Conservation (phyloP, 1,140 invertebrate genomes). For the Cherax quadricarinatus region DNA sequence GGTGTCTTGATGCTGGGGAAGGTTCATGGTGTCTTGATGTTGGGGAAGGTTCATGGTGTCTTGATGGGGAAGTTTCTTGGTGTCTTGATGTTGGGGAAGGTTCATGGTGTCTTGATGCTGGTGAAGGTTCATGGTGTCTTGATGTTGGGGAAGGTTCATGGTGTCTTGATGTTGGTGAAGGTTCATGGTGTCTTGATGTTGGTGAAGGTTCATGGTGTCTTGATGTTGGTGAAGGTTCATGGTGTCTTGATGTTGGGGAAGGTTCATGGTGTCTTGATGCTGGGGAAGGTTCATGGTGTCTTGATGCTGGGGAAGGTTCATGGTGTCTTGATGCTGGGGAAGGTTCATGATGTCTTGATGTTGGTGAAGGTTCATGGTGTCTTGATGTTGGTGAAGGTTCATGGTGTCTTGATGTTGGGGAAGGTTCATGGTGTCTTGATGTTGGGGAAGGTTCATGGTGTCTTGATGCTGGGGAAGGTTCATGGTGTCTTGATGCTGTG, state of each 20-base stretch:
- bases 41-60: too few relatives aligned
- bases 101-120: too few relatives aligned
- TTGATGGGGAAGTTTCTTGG: not conserved
- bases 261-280: too few relatives aligned
- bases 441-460: not conserved
- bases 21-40: not conserved
- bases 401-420: not conserved
- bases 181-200: not conserved
- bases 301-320: not conserved
- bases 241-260: not conserved
- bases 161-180: not conserved
- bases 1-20: not conserved
- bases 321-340: not conserved
- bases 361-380: too few relatives aligned
- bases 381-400: not conserved
- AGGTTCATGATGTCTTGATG: not conserved
- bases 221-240: not conserved
- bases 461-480: not conserved
- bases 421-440: too few relatives aligned
- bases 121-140: not conserved
- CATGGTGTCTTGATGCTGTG: not conserved
- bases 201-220: too few relatives aligned
- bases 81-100: too few relatives aligned
- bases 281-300: not conserved
- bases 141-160: not conserved